These are phyloP conservation scores for Hyposmocoma kahamanoa DNA, from an alignment of 1,140 invertebrate species.

Conservation along the genomic window DNA sequence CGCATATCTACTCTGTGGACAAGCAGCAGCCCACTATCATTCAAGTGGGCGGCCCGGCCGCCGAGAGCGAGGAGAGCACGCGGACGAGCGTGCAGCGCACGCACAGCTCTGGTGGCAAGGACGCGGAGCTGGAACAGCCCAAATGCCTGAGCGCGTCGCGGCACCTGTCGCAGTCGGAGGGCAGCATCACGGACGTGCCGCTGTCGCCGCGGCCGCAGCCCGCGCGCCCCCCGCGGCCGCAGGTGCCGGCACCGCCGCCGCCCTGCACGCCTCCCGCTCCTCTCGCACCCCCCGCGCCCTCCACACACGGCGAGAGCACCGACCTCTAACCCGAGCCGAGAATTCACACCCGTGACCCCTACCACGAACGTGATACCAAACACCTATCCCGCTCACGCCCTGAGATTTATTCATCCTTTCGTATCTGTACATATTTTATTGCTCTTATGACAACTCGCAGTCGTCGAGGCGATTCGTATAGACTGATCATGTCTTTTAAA, in stretches of 20 bases:
- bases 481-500: too few relatives aligned
- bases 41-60: conserved; percentile 58
- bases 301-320: conserved; percentile 48
- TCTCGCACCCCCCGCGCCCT: conserved; percentile 20
- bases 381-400: too few relatives aligned
- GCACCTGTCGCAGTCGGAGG: conserved; percentile 66
- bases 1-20: conserved; percentile 80
- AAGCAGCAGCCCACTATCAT: conserved; percentile 80
- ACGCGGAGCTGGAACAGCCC: conserved; percentile 46
- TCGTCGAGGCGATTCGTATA: too few relatives aligned
- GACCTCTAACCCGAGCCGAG: conserved; percentile 46
- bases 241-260: conserved; percentile 46
- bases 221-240: conserved; percentile 37
- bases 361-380: too few relatives aligned
- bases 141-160: conserved; percentile 47
- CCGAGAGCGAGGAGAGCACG: conserved; percentile 27
- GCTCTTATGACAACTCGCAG: too few relatives aligned
- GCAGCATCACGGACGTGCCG: conserved; percentile 58
- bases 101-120: conserved; percentile 58
- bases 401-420: too few relatives aligned
- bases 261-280: conserved; percentile 33
- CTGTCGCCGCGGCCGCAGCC: conserved; percentile 45
- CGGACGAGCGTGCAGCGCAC: conserved; percentile 52
- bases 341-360: too few relatives aligned
- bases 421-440: too few relatives aligned